phyloP scores from a whole-genome alignment of 37 sponge, comb jelly and placozoan genomes.

The Tethya wilhelma region DNA sequence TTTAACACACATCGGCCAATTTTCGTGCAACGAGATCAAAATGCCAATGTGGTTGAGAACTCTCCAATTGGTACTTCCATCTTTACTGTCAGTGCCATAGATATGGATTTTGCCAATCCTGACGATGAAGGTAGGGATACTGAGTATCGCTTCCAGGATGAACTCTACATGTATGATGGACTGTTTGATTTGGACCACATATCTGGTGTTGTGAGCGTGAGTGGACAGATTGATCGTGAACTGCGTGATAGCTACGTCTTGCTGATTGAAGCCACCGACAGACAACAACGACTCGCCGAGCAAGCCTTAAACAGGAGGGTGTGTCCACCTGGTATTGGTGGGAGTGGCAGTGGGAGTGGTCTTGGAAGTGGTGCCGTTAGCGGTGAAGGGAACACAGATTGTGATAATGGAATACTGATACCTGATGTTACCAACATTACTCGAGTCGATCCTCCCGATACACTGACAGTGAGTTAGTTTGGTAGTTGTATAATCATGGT shows the following conservation, averaged over 20 bases:
- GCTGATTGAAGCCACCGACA: conserved; percentile 49
- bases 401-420: conserved; percentile 8
- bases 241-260: conserved; percentile 15
- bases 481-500: no score
- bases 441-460: neutral
- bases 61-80: conserved; percentile 14
- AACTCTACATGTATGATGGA: conserved; percentile 10
- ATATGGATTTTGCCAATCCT: conserved; percentile 25
- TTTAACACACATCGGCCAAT: conserved; percentile 37
- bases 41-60: conserved; percentile 31
- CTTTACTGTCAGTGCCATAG: conserved; percentile 36
- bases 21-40: neutral
- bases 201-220: conserved; percentile 44
- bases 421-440: conserved; percentile 16
- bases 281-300: conserved; percentile 28
- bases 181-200: conserved; percentile 44
- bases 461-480: conserved; percentile 17
- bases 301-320: neutral
- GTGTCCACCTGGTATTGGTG: neutral
- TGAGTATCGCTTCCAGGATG: conserved; percentile 19
- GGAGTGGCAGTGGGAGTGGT: conserved; percentile 4
- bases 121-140: conserved; percentile 6
- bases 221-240: conserved; percentile 55
- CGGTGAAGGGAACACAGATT: conserved; percentile 17
- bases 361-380: neutral